These are phyloP conservation scores for Microctenopoma stevenorrisi DNA, from an alignment of 2,797 vertebrate genomes.

Conservation along the genomic window DNA sequence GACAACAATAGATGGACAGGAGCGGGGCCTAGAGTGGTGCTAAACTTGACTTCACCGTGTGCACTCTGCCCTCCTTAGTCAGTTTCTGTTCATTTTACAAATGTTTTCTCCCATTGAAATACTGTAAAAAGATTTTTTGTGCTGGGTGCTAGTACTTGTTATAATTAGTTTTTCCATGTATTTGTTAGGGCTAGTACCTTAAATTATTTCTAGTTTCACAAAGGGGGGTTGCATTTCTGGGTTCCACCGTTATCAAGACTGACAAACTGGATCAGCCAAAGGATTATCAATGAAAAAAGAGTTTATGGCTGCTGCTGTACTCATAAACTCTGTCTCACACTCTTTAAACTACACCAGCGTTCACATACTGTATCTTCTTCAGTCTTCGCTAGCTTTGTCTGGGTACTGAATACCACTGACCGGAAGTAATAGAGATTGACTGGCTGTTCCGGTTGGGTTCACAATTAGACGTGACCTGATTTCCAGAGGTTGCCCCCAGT, in stretches of 20 bases:
- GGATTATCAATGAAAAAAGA: conserved; percentile 57
- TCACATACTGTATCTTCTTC: neutral
- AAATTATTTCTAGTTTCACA: neutral
- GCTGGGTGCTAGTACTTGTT: neutral
- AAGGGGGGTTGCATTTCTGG: neutral
- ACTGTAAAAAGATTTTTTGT: neutral
- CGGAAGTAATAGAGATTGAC: conserved; percentile 75
- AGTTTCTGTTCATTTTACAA: neutral
- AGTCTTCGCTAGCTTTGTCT: conserved; percentile 30
- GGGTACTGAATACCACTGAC: conserved; percentile 59
- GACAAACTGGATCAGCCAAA: conserved; percentile 10
- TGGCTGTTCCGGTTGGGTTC: conserved; percentile 68
- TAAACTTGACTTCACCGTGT: neutral
- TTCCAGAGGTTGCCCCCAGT: conserved; percentile 47
- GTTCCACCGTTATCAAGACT: neutral
- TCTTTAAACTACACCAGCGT: neutral
- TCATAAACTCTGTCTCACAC: neutral
- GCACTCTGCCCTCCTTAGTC: neutral
- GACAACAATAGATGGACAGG: conserved; percentile 5
- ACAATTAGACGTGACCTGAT: conserved; percentile 67
- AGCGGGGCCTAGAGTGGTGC: conserved; percentile 2
- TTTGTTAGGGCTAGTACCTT: neutral
- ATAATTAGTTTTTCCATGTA: neutral
- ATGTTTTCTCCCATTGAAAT: neutral
- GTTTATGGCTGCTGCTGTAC: conserved; percentile 13